A percentile compares a stretch with the other conserved stretches of the same genome.
These are phyloP conservation scores for Eulimnadia texana DNA, from an alignment of 1,140 invertebrate genomes.

Conservation along the genomic window DNA sequence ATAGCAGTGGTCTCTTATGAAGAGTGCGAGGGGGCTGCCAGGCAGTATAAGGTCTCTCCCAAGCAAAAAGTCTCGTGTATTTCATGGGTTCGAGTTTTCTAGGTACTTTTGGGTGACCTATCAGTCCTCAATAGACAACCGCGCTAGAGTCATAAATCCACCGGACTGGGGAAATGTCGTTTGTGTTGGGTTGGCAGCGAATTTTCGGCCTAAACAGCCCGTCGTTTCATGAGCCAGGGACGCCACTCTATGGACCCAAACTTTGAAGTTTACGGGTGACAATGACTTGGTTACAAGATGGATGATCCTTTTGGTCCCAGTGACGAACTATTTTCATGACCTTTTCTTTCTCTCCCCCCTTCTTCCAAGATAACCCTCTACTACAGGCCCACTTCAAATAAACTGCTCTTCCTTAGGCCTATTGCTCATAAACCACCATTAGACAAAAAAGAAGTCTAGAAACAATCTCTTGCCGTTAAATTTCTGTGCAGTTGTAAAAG, in stretches of 20 bases:
- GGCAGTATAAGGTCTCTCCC: too few species aligned
- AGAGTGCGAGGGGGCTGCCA: too few species aligned
- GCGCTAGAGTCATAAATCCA: neutral
- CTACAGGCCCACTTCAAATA: neutral
- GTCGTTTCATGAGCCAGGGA: neutral
- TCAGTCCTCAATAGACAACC: too few species aligned
- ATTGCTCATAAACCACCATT: neutral
- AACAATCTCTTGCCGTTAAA: neutral
- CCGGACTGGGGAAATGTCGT: neutral
- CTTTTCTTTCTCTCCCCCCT: neutral
- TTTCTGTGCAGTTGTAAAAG: neutral
- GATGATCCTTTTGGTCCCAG: neutral
- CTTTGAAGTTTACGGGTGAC: neutral
- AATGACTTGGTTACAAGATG: neutral
- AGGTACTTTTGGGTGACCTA: too few species aligned
- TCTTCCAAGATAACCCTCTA: neutral
- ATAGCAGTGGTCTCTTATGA: too few species aligned
- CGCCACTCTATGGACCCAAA: neutral
- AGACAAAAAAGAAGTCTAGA: neutral
- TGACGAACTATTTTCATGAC: neutral
- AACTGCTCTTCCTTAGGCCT: neutral
- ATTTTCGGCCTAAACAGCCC: neutral
- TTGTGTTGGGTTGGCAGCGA: neutral
- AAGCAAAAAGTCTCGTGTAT: too few species aligned
- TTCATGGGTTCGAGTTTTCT: too few species aligned